phyloP scores from a whole-genome alignment of 2,888 invertebrate genomes.

The Campaea margaritaria region DNA sequence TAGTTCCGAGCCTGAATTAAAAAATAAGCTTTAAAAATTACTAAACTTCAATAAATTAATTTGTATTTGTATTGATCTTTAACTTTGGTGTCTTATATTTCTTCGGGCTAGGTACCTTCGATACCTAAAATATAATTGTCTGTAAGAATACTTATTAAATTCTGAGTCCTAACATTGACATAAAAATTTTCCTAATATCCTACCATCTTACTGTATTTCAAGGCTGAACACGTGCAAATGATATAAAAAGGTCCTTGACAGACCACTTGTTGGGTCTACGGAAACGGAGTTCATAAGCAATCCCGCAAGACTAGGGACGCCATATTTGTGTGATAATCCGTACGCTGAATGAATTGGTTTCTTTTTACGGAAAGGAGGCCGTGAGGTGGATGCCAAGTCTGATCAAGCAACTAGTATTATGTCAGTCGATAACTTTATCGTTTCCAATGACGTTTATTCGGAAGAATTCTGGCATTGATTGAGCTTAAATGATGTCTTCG shows the following conservation, averaged over 20 bases:
- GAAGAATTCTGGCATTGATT: no score
- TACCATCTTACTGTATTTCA: neutral
- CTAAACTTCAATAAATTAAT: no score
- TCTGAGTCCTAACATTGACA: no score
- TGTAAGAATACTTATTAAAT: no score
- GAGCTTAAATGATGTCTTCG: no score
- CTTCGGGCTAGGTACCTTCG: no score
- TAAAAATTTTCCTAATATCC: no score
- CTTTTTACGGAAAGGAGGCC: conserved; percentile 39
- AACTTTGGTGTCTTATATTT: no score
- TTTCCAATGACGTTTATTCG: neutral
- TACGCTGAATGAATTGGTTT: conserved; percentile 47
- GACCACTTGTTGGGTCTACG: conserved; percentile 38
- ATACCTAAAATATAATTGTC: no score
- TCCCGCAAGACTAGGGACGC: conserved; percentile 40
- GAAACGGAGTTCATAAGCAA: conserved; percentile 46
- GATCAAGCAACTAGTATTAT: conserved; percentile 4
- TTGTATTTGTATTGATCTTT: no score
- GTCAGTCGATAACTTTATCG: neutral
- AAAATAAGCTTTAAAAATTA: no score
- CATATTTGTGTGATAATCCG: conserved; percentile 52
- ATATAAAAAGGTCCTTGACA: conserved; percentile 25
- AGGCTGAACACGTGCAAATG: conserved; percentile 8
- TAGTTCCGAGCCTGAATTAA: no score
- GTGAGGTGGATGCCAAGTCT: conserved; percentile 42